Evolutionary conservation across 2,113 vertebrate genomes (phyloP).

Genomic region (Scalopus aquaticus): DNA sequence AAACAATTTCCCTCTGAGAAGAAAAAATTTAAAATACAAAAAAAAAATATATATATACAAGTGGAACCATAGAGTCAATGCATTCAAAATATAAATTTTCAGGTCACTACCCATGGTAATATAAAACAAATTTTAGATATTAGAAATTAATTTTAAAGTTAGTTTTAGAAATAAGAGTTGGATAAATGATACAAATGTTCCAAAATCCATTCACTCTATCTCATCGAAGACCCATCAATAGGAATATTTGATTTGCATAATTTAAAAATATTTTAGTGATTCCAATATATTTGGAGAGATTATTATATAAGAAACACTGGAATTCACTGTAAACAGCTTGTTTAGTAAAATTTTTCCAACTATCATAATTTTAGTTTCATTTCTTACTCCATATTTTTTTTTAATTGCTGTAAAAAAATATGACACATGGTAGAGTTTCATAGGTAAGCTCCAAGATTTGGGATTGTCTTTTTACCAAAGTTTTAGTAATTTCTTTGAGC

Average conservation of each 20-base stretch:
- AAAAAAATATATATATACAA: conserved; percentile 14
- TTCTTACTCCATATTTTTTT: background rate
- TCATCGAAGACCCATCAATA: background rate
- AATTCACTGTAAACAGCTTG: background rate
- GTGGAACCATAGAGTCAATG: background rate
- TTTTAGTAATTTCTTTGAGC: background rate
- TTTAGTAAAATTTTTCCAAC: background rate
- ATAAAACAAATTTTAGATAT: background rate
- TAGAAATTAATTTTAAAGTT: no score
- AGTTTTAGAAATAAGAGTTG: conserved; percentile 3
- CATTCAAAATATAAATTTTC: conserved; percentile 25
- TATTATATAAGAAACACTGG: background rate
- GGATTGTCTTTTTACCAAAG: background rate
- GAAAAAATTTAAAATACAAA: conserved; percentile 1
- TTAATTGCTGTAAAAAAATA: background rate
- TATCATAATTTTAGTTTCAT: background rate
- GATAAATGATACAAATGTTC: background rate
- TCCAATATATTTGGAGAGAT: background rate
- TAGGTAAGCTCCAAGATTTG: background rate
- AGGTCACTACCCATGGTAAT: background rate
- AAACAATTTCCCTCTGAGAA: conserved; percentile 87
- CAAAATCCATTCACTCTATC: background rate
- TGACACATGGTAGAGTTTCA: background rate
- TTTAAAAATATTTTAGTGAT: conserved; percentile 28
- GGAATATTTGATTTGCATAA: conserved; percentile 13